phyloP scores from a whole-genome alignment of 2,888 invertebrate genomes.

The Anticlea derivata region DNA sequence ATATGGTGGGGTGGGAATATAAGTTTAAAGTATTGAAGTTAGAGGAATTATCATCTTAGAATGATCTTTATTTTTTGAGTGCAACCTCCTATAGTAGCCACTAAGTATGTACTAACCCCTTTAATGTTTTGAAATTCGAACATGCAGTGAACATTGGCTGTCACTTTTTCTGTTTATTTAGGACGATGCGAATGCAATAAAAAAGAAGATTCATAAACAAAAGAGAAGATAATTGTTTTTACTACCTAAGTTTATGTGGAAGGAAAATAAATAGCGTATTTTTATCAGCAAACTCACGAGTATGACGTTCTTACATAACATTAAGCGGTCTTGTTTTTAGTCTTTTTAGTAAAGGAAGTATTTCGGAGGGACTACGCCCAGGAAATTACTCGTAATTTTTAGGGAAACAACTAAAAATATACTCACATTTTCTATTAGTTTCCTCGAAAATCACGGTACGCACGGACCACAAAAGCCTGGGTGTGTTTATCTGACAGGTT shows the following conservation, averaged over 20 bases:
- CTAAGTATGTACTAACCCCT: no score
- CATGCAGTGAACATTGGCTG: not conserved
- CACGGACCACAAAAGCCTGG: constrained; percentile 11
- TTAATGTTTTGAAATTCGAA: constrained; percentile 2
- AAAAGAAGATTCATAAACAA: not conserved
- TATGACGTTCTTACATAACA: constrained; percentile 51
- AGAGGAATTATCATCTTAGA: no score
- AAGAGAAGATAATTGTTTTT: constrained; percentile 1
- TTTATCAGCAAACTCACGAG: constrained; percentile 22
- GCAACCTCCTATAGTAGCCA: no score
- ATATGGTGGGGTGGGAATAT: no score
- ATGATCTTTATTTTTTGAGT: no score
- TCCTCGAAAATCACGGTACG: constrained; percentile 17
- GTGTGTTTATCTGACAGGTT: no score
- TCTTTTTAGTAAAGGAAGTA: not conserved
- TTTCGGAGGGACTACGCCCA: no score
- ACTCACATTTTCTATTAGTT: constrained; percentile 29
- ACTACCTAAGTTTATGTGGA: not conserved
- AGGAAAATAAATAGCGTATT: not conserved
- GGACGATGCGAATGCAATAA: not conserved
- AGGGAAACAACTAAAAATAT: not conserved
- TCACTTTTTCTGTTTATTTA: not conserved
- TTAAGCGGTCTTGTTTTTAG: constrained; percentile 15
- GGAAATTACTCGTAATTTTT: not conserved
- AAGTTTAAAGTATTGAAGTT: no score